Conservation (phyloP, 2,113 vertebrate species). For the Oceanodroma tethys region DNA sequence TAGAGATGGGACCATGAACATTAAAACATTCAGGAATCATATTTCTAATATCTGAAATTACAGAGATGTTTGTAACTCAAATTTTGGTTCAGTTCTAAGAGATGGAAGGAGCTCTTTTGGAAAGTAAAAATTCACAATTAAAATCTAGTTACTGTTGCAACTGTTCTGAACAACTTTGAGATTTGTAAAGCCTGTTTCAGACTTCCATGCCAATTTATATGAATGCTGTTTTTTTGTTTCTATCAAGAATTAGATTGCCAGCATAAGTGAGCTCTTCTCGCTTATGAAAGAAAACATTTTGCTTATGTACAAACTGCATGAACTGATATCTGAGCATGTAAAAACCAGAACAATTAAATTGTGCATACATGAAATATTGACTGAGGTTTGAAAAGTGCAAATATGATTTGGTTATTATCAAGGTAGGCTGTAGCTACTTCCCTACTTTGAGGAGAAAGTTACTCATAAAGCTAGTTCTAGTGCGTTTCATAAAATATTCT, state of each 20-base stretch:
- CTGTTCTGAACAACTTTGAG: background rate
- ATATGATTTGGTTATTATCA: background rate
- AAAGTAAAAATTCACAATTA: background rate
- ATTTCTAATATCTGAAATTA: background rate
- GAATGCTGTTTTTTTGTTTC: background rate
- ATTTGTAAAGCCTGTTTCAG: background rate
- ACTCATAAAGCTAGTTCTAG: background rate
- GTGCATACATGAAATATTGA: background rate
- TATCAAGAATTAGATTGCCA: background rate
- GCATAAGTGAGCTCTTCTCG: background rate
- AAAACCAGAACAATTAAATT: background rate
- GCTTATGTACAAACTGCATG: background rate
- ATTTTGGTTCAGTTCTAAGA: background rate
- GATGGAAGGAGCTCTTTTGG: background rate
- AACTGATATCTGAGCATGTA: background rate
- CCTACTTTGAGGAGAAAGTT: background rate
- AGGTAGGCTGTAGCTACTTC: background rate
- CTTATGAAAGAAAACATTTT: background rate
- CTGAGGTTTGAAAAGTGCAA: background rate
- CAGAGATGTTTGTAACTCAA: background rate
- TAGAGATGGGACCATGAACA: background rate
- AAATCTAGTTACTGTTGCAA: background rate
- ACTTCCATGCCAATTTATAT: background rate
- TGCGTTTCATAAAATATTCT: background rate
- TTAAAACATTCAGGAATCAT: background rate